Evolutionary conservation across 2,113 vertebrate species (phyloP).

Genomic region (Nothoprocta perdicaria): DNA sequence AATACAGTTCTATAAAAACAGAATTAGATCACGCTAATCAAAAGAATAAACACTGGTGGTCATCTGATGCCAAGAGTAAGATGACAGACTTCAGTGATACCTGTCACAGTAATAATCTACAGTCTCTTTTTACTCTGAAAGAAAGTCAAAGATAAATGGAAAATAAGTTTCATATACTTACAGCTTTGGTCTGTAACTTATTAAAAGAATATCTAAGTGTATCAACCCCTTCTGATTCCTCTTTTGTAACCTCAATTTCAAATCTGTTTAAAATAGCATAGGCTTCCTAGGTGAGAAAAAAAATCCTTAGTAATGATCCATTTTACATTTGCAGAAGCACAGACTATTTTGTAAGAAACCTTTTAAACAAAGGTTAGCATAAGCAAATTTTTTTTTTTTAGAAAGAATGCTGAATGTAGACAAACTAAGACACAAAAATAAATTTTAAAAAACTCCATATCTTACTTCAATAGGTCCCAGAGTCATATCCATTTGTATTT

Average conservation of each 20-base stretch:
- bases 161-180: constrained; percentile 69
- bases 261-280: constrained; percentile 82
- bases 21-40: neutral
- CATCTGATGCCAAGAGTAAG: neutral
- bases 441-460: neutral
- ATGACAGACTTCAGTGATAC: neutral
- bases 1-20: neutral
- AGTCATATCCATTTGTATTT: constrained; percentile 83
- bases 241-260: constrained; percentile 81
- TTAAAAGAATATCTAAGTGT: constrained; percentile 80
- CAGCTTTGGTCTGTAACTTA: constrained; percentile 81
- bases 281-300: constrained; percentile 80
- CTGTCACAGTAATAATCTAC: neutral
- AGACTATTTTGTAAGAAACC: neutral
- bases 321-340: neutral
- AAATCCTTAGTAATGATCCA: neutral
- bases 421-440: neutral
- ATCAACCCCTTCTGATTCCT: constrained; percentile 82
- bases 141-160: neutral
- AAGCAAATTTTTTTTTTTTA: neutral
- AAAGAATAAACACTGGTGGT: neutral
- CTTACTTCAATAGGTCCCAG: constrained; percentile 87
- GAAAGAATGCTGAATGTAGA: neutral
- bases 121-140: neutral
- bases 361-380: neutral